Evolutionary conservation across 2,113 vertebrate species (phyloP).

Genomic region (Apteryx owenii): DNA sequence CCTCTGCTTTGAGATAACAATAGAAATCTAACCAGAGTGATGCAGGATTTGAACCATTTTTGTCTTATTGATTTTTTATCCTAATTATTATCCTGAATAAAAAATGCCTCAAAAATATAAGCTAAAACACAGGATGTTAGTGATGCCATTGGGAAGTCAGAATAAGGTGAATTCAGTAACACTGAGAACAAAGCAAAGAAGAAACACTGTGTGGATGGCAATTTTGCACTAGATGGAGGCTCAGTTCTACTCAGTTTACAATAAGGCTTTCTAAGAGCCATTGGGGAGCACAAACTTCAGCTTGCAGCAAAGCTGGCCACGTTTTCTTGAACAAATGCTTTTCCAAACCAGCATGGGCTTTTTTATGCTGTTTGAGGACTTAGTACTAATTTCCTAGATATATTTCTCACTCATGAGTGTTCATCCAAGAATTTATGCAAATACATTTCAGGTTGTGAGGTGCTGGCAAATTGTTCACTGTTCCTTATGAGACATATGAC

Average conservation of each 20-base stretch:
- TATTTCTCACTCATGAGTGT: not conserved
- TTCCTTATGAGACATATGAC: not conserved
- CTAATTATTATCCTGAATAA: not conserved
- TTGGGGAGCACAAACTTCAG: not conserved
- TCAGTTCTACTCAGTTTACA: not conserved
- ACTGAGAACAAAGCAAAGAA: not conserved
- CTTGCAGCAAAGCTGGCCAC: not conserved
- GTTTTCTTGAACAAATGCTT: not conserved
- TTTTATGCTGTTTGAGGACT: not conserved
- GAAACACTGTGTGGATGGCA: not conserved
- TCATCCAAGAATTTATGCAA: not conserved
- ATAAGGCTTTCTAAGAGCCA: not conserved
- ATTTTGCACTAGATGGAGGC: not conserved
- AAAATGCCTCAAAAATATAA: not conserved
- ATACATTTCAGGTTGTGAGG: not conserved
- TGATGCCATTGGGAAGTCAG: not conserved
- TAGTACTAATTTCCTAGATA: not conserved
- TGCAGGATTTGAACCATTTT: not conserved
- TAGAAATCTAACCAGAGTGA: not conserved
- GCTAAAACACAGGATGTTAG: not conserved
- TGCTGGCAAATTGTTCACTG: not conserved
- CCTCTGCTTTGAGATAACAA: not conserved
- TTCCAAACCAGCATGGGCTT: not conserved
- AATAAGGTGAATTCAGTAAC: not conserved
- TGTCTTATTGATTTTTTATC: not conserved